Evolutionary conservation across 1,140 invertebrate species (phyloP).

Genomic region (Nasonia longicornis): DNA sequence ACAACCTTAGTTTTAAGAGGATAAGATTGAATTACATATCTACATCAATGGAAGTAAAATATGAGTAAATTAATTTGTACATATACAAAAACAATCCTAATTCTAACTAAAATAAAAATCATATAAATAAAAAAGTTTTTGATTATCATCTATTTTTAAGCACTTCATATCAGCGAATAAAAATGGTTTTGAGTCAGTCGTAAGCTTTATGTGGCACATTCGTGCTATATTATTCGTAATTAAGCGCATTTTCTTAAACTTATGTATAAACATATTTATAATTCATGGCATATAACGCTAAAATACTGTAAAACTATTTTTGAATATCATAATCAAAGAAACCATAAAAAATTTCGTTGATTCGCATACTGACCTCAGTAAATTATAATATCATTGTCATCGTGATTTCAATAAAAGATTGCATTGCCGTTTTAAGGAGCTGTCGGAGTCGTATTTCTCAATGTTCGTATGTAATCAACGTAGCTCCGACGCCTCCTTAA

Average conservation of each 20-base stretch:
- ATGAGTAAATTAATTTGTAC: neutral
- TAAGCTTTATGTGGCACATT: neutral
- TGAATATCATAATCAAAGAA: neutral
- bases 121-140: neutral
- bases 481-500: too few species aligned
- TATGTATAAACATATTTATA: neutral
- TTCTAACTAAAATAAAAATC: neutral
- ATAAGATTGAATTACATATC: too few species aligned
- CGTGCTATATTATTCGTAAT: neutral
- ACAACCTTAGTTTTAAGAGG: too few species aligned
- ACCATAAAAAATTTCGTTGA: neutral
- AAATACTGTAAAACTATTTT: neutral
- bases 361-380: neutral
- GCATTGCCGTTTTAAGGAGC: too few species aligned
- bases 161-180: neutral
- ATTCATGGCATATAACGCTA: neutral
- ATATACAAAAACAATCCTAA: neutral
- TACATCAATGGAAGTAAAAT: too few species aligned
- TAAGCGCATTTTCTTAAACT: neutral
- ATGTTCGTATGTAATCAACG: too few species aligned
- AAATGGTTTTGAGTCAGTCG: neutral
- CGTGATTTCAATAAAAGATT: too few species aligned
- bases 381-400: too few species aligned
- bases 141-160: neutral
- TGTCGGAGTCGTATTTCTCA: too few species aligned